These are phyloP conservation scores for Pogonomyrmex californicus DNA, from an alignment of 1,140 invertebrate genomes.

Conservation along the genomic window DNA sequence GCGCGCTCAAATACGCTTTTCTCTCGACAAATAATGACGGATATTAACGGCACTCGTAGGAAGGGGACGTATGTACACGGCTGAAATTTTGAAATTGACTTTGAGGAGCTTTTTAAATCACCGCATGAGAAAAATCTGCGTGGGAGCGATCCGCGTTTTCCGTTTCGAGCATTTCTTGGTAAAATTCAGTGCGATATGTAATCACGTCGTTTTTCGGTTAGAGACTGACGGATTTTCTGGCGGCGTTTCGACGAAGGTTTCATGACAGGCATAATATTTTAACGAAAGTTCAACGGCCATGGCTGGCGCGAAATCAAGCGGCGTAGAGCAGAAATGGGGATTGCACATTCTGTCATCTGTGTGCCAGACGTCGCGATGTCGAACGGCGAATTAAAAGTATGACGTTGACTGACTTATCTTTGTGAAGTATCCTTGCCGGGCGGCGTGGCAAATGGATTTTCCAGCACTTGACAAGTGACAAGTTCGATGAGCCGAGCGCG, in stretches of 20 bases:
- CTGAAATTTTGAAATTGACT: neutral
- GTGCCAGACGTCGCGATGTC: constrained; percentile 36
- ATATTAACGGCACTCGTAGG: neutral
- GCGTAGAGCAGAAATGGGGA: constrained; percentile 26
- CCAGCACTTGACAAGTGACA: constrained; percentile 39
- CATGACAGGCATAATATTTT: constrained; percentile 40
- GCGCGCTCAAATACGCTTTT: neutral
- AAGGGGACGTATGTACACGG: neutral
- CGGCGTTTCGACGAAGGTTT: constrained; percentile 7
- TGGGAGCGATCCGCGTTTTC: neutral
- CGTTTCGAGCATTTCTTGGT: neutral
- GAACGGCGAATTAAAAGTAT: constrained; percentile 38
- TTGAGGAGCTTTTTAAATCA: neutral
- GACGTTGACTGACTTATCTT: constrained; percentile 52
- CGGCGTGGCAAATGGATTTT: constrained; percentile 43
- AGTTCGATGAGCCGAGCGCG: constrained; percentile 12
- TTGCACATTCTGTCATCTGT: constrained; percentile 50
- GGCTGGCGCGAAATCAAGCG: constrained; percentile 41
- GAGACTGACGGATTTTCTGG: constrained; percentile 23
- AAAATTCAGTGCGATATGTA: neutral
- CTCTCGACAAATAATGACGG: constrained; percentile 11
- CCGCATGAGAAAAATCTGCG: neutral
- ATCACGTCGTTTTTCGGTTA: neutral
- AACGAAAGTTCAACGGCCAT: constrained; percentile 53
- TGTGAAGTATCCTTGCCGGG: neutral